phyloP scores from a whole-genome alignment of 1,140 invertebrate genomes.

The Vanessa tameamea region DNA sequence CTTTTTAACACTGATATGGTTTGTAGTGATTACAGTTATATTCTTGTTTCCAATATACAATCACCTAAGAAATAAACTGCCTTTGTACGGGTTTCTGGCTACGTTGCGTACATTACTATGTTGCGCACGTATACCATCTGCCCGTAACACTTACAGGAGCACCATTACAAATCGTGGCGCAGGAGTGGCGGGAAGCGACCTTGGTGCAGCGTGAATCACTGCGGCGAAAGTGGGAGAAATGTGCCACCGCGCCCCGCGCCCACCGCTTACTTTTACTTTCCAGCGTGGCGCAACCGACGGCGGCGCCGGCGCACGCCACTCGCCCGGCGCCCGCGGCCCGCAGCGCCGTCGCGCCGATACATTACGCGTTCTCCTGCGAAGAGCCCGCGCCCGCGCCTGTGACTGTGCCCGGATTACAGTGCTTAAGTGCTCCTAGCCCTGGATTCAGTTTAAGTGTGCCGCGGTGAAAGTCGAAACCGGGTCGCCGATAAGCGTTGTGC shows the following conservation, averaged over 20 bases:
- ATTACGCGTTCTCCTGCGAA: constrained; percentile 48
- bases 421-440: constrained; percentile 64
- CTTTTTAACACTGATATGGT: background rate
- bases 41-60: background rate
- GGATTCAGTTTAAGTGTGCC: constrained; percentile 67
- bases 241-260: constrained; percentile 64
- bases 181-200: constrained; percentile 69
- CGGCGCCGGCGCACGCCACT: constrained; percentile 72
- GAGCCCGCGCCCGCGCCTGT: constrained; percentile 44
- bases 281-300: constrained; percentile 73
- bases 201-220: constrained; percentile 72
- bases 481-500: constrained; percentile 72
- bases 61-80: background rate
- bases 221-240: constrained; percentile 81
- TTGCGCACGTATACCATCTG: background rate
- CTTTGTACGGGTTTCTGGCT: background rate
- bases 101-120: background rate
- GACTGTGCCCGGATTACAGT: constrained; percentile 75
- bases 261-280: constrained; percentile 80
- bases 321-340: constrained; percentile 76
- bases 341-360: constrained; percentile 72
- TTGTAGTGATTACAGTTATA: background rate
- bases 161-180: constrained; percentile 38
- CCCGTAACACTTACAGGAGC: constrained; percentile 25
- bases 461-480: constrained; percentile 70